A percentile compares a stretch with the other conserved stretches of the same genome.
Conservation (phyloP, 2,113 vertebrate species). For the Gavia stellata region DNA sequence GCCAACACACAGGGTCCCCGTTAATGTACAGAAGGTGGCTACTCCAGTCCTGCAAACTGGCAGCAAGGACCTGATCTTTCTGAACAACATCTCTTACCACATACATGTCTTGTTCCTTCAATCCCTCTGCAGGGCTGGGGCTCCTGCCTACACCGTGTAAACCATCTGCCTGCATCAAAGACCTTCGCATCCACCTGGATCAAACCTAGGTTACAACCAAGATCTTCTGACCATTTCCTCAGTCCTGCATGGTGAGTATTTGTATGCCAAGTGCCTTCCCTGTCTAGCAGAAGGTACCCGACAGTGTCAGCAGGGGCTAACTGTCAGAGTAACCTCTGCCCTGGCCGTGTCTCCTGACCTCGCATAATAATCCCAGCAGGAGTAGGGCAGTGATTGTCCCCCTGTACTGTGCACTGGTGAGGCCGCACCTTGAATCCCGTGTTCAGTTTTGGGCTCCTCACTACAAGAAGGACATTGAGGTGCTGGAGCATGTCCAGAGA, state of each 20-base stretch:
- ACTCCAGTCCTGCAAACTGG: neutral
- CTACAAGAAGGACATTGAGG: no score
- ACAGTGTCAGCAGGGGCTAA: neutral
- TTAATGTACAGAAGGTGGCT: neutral
- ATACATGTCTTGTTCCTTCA: neutral
- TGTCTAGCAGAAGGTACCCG: neutral
- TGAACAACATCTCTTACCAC: neutral
- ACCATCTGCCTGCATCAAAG: neutral
- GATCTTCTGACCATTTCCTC: neutral
- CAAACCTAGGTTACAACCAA: neutral
- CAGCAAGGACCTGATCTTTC: neutral
- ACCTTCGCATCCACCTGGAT: neutral
- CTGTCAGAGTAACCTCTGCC: neutral
- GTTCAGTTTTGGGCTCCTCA: no score
- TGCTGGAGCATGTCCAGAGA: no score
- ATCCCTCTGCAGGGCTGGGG: no score
- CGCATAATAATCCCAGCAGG: no score
- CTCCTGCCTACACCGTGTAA: neutral
- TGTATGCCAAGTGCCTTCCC: neutral
- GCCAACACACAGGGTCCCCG: neutral
- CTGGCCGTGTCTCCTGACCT: neutral
- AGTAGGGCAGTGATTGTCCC: no score
- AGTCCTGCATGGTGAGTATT: neutral
- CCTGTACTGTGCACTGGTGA: no score
- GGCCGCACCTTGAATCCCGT: no score